Evolutionary conservation across 92 coral and sea anemone species (phyloP).

Genomic region (Paramuricea clavata): DNA sequence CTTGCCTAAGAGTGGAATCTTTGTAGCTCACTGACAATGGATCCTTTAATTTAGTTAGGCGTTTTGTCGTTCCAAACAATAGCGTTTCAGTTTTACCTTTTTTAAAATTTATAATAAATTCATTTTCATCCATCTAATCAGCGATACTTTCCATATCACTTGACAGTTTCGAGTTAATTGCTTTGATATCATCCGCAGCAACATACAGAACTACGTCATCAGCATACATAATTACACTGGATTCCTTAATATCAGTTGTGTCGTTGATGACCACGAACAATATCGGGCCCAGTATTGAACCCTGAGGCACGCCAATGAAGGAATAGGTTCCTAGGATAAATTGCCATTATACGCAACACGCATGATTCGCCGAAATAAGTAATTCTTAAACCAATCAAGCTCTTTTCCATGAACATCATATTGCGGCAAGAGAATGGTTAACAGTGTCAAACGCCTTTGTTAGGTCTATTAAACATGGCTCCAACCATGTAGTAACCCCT

Average conservation of each 20-base stretch:
- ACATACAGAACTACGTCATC: not conserved
- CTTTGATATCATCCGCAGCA: not conserved
- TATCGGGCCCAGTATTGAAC: too few relatives aligned
- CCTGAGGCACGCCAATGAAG: too few relatives aligned
- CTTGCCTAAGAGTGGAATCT: not conserved
- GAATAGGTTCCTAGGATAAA: too few relatives aligned
- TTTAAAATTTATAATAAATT: not conserved
- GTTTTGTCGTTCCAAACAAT: not conserved
- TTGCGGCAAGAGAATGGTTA: too few relatives aligned
- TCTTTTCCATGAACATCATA: too few relatives aligned
- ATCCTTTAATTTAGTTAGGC: not conserved
- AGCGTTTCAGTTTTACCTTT: not conserved
- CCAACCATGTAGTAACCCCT: too few relatives aligned
- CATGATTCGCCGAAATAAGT: too few relatives aligned
- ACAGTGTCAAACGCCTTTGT: too few relatives aligned
- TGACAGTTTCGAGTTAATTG: not conserved
- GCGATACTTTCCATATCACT: not conserved
- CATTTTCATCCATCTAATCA: not conserved
- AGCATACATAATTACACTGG: not conserved
- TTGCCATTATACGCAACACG: too few relatives aligned
- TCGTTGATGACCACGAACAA: too few relatives aligned
- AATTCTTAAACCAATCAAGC: too few relatives aligned
- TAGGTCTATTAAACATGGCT: too few relatives aligned
- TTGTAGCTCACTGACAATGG: not conserved
- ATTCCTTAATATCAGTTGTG: not conserved